A percentile compares a stretch with the other conserved stretches of the same genome.
Evolutionary conservation across 2,797 vertebrate genomes (phyloP).

Genomic region (Cheirogaleus major): DNA sequence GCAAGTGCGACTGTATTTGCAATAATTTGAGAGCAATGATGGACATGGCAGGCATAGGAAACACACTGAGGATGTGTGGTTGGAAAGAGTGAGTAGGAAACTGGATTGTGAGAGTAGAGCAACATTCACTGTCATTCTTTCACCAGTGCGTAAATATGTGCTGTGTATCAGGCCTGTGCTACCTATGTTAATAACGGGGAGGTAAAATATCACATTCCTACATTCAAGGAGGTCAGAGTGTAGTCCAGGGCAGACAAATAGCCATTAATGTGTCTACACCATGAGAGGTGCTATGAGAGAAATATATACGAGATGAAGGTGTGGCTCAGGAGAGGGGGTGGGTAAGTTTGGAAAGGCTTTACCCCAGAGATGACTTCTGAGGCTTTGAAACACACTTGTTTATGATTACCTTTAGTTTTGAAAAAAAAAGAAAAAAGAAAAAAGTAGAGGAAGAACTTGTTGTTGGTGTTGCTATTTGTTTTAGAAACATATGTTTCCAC

Average conservation of each 20-base stretch:
- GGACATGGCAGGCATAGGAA: neutral
- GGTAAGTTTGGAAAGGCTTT: neutral
- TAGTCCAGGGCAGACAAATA: neutral
- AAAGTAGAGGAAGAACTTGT: neutral
- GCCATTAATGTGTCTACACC: neutral
- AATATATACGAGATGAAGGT: accelerated
- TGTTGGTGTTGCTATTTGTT: conserved; percentile 56
- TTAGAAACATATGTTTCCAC: conserved; percentile 60
- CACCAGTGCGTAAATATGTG: neutral
- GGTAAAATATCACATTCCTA: neutral
- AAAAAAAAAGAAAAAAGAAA: neutral
- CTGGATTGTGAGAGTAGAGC: neutral
- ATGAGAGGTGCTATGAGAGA: neutral
- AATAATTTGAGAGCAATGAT: neutral
- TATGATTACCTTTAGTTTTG: conserved; percentile 34
- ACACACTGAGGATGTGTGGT: neutral
- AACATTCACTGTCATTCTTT: neutral
- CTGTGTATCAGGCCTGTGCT: neutral
- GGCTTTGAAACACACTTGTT: neutral
- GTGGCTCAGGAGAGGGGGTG: neutral
- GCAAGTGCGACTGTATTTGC: neutral
- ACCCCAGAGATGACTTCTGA: neutral
- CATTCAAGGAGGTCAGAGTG: neutral
- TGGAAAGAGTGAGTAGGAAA: neutral
- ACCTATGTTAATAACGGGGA: neutral